Evolutionary conservation across 2,113 vertebrate genomes (phyloP), one percentile per base, ranked within the genome.

Genomic region (Pelecanus crispus): DNA sequence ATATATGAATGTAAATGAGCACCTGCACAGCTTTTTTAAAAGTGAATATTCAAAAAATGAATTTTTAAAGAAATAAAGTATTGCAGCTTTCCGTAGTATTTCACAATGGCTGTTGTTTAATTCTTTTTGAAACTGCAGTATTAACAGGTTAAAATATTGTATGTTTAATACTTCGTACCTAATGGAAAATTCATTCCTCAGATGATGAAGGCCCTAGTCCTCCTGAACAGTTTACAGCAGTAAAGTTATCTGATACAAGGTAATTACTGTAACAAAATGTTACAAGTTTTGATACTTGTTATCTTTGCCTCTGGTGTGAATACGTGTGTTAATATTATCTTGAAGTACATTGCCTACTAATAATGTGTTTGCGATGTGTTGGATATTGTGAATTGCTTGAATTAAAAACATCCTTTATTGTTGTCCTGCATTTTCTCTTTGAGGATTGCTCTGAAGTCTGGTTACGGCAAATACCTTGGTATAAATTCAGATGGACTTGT

Each of bases 381-480:
- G 26, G 25, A n/a, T 83, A 14, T 22, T 59, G 26, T 71, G 36
- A 42, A 61, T 67, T 49, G 18, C 17, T 34, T 66, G 11, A 83
- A 42, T 36, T 83, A 42, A 90, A 88, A 82, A 7, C 14, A 47
- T 42, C 59, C 17, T 36, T 34, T 16, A 5, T 53, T 88, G 55
- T 71, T 55, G 75, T 71, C 55, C 56, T 73, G 6, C 42, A 21
- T 82, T 81, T 83, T 63, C n/a, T 81, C 44, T 94, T 74, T 71
- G 89, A 99, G 99, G 97, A 98, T 99, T 87, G 99, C 99, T 29
- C 97, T 99, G 90, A 99, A 99, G 97, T 99, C 99, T 81, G 99
- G 99, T 78, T 99, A 99, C 58, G 99, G 99, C 45, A 99, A 99
- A 93, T 99, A 99, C 66, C 97, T 99, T 61, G 99, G 99, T 29